Base-by-base conservation (phyloP, 2,888 invertebrate species). In the Listrodromus nycthemerus region DNA sequence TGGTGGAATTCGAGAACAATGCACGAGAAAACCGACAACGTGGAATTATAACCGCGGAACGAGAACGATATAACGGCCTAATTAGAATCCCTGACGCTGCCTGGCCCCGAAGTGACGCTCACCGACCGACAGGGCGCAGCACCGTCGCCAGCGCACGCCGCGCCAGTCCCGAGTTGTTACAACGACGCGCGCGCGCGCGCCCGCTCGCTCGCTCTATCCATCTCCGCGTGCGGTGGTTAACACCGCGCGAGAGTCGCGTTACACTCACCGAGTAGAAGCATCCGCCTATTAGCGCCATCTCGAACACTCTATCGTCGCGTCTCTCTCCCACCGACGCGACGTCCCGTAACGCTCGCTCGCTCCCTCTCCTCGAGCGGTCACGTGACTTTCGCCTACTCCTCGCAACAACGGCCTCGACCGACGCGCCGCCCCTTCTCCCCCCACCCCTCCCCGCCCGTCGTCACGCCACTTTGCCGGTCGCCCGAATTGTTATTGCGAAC, bases 1-100 rank as follows among this genome's bases (percentile, higher is more conserved):
- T 90, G 90, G 88, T 86, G 86, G 87, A 89, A 90, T 91, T 89
- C 87, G 86, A 88, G 89, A 87, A 90, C 91, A 90, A 90, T 91
- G 89, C 87, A 79, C 76, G 76, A 27, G 50, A 30, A 30, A 58
- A 78, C 83, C 89, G 87, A 87, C 89, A 90, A 90, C 89, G 87
- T 84, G 87, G 87, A 89, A 90, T 91, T 90, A 88, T 89, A 88
- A 83, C 86, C 75, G 83, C 86, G 87, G 87, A 87, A 86, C 85
- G 86, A 86, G 82, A 87, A 87, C 88, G 88, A 90, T 58, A 58
- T 89, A 89, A 89, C 88, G 85, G 86, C 87, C 90, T 89, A 91
- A 90, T 91, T 90, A 90, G 88, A 79, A 83, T 78, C 83, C 58
- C 45, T 45, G 41, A 41, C 41, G 48, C 74, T 66, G 71, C 21